Conservation (phyloP, 2,888 invertebrate genomes). For the Synergus gifuensis region DNA sequence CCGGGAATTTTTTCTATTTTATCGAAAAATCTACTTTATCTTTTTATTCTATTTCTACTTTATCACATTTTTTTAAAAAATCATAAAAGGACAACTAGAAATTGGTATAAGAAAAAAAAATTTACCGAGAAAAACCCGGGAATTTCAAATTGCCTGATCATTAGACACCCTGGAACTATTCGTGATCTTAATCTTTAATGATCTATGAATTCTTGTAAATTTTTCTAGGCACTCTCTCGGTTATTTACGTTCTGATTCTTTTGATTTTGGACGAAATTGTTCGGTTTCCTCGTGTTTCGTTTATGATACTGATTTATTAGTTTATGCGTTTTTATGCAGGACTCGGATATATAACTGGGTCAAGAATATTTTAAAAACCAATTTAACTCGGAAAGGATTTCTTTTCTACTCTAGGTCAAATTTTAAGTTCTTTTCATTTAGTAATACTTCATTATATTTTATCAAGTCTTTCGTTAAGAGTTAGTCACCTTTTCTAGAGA, state of each 20-base stretch:
- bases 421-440: background rate
- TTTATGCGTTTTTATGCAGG: background rate
- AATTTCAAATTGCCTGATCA: too few species aligned
- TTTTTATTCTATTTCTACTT: too few species aligned
- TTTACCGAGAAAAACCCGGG: too few species aligned
- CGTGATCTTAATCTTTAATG: background rate
- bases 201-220: background rate
- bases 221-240: background rate
- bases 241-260: background rate
- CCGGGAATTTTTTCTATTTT: too few species aligned
- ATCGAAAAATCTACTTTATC: too few species aligned
- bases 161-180: background rate
- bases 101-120: too few species aligned
- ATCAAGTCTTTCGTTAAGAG: slow-evolving; percentile 43
- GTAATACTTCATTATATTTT: background rate
- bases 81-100: too few species aligned
- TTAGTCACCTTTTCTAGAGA: slow-evolving; percentile 56
- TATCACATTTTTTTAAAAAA: too few species aligned
- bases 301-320: background rate
- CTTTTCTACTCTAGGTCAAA: background rate
- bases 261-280: background rate
- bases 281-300: background rate
- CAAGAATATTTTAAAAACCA: background rate
- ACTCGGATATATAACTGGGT: background rate
- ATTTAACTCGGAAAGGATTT: background rate